Conservation (phyloP, 2,113 vertebrate genomes). For the Alethe castanea region DNA sequence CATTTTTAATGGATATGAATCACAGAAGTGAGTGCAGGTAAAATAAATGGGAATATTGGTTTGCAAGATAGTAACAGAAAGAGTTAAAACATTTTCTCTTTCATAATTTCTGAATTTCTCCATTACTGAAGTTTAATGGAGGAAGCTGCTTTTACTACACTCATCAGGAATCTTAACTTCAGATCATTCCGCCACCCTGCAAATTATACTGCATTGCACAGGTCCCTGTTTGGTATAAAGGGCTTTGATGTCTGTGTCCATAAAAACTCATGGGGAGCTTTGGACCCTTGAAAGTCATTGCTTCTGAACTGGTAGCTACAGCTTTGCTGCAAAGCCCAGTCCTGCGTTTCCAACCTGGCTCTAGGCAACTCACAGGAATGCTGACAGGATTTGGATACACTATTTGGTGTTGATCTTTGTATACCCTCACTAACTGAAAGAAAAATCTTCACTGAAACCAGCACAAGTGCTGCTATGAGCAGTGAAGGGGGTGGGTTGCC, state of each 20-base stretch:
- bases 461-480: background rate
- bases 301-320: background rate
- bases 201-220: background rate
- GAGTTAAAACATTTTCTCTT: background rate
- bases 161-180: background rate
- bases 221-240: background rate
- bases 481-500: background rate
- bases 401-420: background rate
- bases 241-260: background rate
- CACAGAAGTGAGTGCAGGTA: background rate
- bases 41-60: background rate
- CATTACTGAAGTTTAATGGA: background rate
- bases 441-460: background rate
- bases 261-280: background rate
- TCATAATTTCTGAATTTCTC: background rate
- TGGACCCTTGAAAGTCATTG: background rate
- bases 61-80: background rate
- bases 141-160: background rate
- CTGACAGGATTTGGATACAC: background rate
- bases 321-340: background rate
- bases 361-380: background rate
- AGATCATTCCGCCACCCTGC: background rate
- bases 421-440: background rate
- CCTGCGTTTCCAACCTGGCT: background rate
- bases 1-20: constrained; percentile 33